Evolutionary conservation across 1,140 invertebrate species (phyloP).

Genomic region (Dreissena rostriformis): DNA sequence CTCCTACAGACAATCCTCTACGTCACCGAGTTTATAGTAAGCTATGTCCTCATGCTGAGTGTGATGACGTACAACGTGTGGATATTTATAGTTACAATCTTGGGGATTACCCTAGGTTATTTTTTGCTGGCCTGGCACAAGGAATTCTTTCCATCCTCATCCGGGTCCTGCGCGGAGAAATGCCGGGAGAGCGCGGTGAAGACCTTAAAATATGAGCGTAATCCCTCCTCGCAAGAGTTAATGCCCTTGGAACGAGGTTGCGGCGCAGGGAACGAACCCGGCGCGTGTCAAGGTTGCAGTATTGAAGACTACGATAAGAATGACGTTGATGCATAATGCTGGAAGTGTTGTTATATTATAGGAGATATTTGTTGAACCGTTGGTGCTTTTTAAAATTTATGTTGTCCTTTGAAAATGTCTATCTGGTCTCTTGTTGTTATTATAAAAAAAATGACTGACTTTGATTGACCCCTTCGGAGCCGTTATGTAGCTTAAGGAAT

Average conservation of each 20-base stretch:
- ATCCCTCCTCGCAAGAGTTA: constrained; percentile 57
- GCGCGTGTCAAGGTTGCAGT: constrained; percentile 3
- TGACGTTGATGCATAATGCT: constrained; percentile 7
- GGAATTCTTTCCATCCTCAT: constrained; percentile 45
- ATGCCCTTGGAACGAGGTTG: constrained; percentile 52
- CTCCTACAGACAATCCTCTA: constrained; percentile 76
- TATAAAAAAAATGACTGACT: too few relatives aligned
- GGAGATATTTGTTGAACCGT: too few relatives aligned
- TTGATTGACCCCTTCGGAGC: too few relatives aligned
- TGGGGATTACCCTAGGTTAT: constrained; percentile 74
- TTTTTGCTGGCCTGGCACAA: constrained; percentile 75
- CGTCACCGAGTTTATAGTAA: constrained; percentile 71
- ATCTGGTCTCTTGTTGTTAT: too few relatives aligned
- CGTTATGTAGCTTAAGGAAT: too few relatives aligned
- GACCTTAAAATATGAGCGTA: constrained; percentile 38
- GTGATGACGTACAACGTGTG: constrained; percentile 79
- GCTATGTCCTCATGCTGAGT: constrained; percentile 78
- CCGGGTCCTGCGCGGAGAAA: not conserved
- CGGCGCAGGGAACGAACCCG: not conserved
- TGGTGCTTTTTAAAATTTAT: too few relatives aligned
- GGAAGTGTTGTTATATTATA: not conserved
- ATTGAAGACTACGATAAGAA: constrained; percentile 25
- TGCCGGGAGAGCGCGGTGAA: constrained; percentile 5
- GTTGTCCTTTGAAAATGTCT: too few relatives aligned
- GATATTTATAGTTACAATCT: constrained; percentile 70